Conservation (phyloP, 2,797 vertebrate genomes). For the Peromyscus aztecus region DNA sequence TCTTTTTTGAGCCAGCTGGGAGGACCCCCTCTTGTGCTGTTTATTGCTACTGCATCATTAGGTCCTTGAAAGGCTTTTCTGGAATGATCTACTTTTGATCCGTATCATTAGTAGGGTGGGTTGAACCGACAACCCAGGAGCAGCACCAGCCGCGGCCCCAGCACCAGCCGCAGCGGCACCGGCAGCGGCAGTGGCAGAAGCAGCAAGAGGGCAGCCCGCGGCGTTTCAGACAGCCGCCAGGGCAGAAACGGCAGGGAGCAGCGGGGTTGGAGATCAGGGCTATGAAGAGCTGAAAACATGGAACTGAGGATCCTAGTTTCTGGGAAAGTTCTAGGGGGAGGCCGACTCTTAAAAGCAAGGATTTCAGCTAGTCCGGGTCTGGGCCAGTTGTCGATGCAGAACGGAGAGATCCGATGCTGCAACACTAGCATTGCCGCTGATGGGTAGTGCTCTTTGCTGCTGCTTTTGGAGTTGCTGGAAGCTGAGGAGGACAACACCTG, state of each 20-base stretch:
- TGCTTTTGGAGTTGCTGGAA: neutral
- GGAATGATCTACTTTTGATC: neutral
- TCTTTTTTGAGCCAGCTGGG: neutral
- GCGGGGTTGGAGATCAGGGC: neutral
- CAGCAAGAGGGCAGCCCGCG: neutral
- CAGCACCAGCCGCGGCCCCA: fast-evolving
- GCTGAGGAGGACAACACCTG: too few species aligned
- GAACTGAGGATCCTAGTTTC: neutral
- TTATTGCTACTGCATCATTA: neutral
- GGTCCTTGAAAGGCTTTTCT: neutral
- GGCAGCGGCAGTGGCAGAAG: fast-evolving
- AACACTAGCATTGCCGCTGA: neutral
- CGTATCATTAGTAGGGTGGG: neutral
- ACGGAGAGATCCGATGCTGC: neutral
- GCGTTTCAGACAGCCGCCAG: neutral
- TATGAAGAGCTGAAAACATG: neutral
- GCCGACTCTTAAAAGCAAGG: neutral
- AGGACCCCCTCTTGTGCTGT: neutral
- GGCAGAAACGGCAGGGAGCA: neutral
- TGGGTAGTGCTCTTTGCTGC: too few species aligned
- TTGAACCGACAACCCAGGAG: neutral
- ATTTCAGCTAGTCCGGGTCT: neutral
- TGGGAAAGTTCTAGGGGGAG: neutral
- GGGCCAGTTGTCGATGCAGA: neutral
- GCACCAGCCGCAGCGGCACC: too few species aligned